phyloP scores from a whole-genome alignment of 2,888 invertebrate species.

The Drosophila falleni region DNA sequence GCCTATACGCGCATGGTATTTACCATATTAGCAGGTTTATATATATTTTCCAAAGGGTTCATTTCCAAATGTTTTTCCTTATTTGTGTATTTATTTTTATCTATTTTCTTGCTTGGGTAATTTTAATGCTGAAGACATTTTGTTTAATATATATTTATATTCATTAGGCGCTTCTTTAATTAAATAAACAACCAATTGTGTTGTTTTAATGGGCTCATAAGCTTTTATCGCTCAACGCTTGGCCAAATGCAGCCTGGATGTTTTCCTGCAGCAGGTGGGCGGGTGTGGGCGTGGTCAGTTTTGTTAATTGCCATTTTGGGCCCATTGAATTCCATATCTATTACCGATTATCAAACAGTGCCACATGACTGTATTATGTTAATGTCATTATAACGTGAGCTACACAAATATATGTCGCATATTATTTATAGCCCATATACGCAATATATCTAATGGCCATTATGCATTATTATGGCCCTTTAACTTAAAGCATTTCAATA shows the following conservation, averaged over 20 bases:
- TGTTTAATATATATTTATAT: constrained; percentile 47
- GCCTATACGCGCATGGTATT: constrained; percentile 22
- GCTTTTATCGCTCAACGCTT: constrained; percentile 69
- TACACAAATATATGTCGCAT: constrained; percentile 53
- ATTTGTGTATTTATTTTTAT: constrained; percentile 59
- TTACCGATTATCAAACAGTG: constrained; percentile 43
- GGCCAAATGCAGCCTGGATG: constrained; percentile 32
- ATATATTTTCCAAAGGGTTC: constrained; percentile 51
- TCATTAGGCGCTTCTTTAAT: constrained; percentile 56
- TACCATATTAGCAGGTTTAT: constrained; percentile 27
- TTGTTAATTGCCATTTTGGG: constrained; percentile 62
- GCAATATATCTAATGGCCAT: constrained; percentile 47
- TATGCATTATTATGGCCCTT: constrained; percentile 4
- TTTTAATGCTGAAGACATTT: constrained; percentile 67
- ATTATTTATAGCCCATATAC: constrained; percentile 46
- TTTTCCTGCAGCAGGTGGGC: constrained; percentile 22
- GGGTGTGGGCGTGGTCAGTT: constrained; percentile 25
- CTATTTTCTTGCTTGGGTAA: constrained; percentile 69
- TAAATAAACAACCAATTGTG: constrained; percentile 66
- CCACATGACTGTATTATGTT: constrained; percentile 59
- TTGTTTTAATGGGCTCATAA: constrained; percentile 61
- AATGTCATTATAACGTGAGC: constrained; percentile 73
- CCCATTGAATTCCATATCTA: constrained; percentile 60
- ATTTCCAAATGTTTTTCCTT: constrained; percentile 16
- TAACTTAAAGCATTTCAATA: neutral